Evolutionary conservation across 2,113 vertebrate genomes (phyloP).

Genomic region (Corvus cornix): DNA sequence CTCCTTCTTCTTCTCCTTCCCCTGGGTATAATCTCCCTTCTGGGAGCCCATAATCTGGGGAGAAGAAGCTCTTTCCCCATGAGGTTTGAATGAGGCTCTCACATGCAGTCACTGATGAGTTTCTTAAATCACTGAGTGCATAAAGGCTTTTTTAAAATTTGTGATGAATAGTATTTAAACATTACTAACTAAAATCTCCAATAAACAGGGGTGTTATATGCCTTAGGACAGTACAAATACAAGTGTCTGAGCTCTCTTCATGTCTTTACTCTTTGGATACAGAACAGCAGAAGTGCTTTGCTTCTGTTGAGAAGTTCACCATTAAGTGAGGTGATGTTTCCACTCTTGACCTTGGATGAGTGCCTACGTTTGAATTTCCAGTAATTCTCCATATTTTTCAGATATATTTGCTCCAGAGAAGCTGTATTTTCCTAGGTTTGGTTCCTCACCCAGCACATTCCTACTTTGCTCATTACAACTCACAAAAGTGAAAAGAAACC

Average conservation of each 20-base stretch:
- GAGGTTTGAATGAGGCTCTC: neutral
- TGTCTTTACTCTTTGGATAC: neutral
- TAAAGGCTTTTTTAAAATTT: neutral
- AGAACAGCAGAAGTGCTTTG: neutral
- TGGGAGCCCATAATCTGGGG: neutral
- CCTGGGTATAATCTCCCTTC: fast-evolving
- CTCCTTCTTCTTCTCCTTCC: neutral
- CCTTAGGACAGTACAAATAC: neutral
- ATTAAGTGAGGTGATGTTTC: neutral
- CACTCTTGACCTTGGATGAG: neutral
- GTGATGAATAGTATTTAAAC: neutral
- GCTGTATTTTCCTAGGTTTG: neutral
- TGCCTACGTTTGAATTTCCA: neutral
- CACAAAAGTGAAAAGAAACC: neutral
- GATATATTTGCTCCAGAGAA: neutral
- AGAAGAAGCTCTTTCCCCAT: neutral
- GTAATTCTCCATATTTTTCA: neutral
- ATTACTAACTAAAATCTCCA: conserved; percentile 14
- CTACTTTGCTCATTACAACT: neutral
- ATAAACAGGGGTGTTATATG: neutral
- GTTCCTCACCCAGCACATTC: neutral
- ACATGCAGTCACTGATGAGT: fast-evolving
- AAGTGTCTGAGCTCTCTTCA: neutral
- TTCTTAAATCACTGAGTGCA: neutral
- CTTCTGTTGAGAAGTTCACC: neutral